Evolutionary conservation across 1,140 invertebrate genomes (phyloP).

Genomic region (Ylistrum balloti): DNA sequence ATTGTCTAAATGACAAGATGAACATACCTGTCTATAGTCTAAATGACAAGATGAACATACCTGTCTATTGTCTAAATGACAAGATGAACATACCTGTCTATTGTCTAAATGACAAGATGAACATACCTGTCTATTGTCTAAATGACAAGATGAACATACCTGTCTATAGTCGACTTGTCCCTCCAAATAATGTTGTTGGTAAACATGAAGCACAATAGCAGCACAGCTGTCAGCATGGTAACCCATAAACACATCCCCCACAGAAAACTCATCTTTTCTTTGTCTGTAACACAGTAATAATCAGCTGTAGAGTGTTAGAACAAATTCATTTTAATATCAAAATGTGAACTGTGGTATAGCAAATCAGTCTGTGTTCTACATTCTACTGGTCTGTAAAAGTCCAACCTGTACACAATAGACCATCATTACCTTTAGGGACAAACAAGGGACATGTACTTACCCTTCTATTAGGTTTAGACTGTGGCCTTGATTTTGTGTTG

Average conservation of each 20-base stretch:
- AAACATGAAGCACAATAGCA: conserved; percentile 73
- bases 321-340: no score
- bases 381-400: no score
- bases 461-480: no score
- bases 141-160: background rate
- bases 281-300: conserved; percentile 6
- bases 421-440: no score
- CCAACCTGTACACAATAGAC: no score
- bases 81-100: background rate
- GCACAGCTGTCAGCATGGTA: conserved; percentile 76
- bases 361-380: no score
- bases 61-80: background rate
- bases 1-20: background rate
- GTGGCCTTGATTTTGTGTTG: no score
- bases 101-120: background rate
- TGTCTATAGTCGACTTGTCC: background rate
- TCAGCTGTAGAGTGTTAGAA: no score
- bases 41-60: no score
- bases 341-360: no score
- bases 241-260: conserved; percentile 73
- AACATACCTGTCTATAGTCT: background rate
- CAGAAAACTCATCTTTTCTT: background rate
- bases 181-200: conserved; percentile 43
- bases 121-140: background rate
- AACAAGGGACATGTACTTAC: no score